phyloP scores from a whole-genome alignment of 2,797 vertebrate genomes.

The Danio jaintianensis region DNA sequence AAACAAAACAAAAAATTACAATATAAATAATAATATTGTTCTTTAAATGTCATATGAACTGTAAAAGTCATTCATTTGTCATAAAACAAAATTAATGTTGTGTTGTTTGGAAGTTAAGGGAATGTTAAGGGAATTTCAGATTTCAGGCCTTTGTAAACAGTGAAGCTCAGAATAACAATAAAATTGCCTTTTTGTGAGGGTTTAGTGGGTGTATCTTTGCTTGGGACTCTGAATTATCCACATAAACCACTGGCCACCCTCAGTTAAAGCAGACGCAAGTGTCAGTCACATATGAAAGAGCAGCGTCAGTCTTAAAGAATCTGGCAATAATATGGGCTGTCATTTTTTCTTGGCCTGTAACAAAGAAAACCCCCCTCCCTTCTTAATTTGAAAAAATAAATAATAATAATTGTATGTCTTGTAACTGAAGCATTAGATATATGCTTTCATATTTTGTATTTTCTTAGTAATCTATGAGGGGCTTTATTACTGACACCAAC shows the following conservation, averaged over 20 bases:
- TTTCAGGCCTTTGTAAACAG: background rate
- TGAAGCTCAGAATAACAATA: background rate
- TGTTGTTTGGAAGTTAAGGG: constrained; percentile 6
- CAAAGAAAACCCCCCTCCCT: background rate
- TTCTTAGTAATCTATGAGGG: background rate
- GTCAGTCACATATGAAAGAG: background rate
- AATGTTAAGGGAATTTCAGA: background rate
- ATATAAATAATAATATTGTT: background rate
- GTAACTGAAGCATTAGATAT: background rate
- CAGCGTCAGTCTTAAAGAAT: background rate
- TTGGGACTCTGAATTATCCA: background rate
- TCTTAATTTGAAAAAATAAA: background rate
- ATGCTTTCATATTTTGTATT: background rate
- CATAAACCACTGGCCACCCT: background rate
- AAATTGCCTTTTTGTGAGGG: background rate
- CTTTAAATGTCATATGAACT: constrained; percentile 14
- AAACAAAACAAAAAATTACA: background rate
- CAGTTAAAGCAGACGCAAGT: background rate
- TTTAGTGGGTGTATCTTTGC: constrained; percentile 20
- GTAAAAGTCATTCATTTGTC: background rate
- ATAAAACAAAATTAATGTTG: background rate
- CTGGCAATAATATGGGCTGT: background rate
- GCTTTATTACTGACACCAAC: too few relatives aligned
- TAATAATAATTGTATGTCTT: background rate
- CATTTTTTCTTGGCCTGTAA: background rate